Base-by-base conservation (phyloP, 2,888 invertebrate genomes). In the Salticus scenicus region DNA sequence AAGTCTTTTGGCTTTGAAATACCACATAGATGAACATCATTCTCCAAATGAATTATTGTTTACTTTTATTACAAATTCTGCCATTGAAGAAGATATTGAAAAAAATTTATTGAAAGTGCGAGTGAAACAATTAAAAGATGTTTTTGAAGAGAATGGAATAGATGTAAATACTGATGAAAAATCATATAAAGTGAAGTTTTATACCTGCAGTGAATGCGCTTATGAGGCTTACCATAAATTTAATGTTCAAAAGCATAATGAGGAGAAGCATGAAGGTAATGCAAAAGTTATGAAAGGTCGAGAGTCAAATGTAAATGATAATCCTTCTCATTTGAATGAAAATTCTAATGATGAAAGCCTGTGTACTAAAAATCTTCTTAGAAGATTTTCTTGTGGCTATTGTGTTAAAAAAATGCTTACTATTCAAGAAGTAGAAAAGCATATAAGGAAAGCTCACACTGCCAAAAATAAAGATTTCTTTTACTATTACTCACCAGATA, bases 401-500 rank as follows among this genome's bases (percentile, higher is more conserved):
- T 86, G 86, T 20, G 57, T 72, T 0, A 80, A 70, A 20, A 75
- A 71, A 20, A 41, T 76, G n/a, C 17, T 0, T 8, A 57, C 51
- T 17, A 28, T 80, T 1, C 51, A 67, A 27, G 86, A 86, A 24
- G 24, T 86, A 4, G 51, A 72, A 28, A 27, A 47, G 0, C 86
- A 86, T 51, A 71, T 86, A 37, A 75, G 71, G 64, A 30, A 28
- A 37, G 12, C 33, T 0, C 86, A 86, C 66, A 33, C 72, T 41
- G 75, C 66, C 4, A 27, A 33, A 27, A 74, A 64, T 27, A n/a
- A 14, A 0, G 51, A 75, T 30, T 80, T 76, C 30, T 72, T 37
- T 14, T 86, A 47, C 30, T 76, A 86, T 67, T 86, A 72, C 42
- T 70, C 41, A 5, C 86, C 86, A 28, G 85, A 85, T 64, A 33